phyloP scores from a whole-genome alignment of 2,113 vertebrate species.

The Mirounga angustirostris region DNA sequence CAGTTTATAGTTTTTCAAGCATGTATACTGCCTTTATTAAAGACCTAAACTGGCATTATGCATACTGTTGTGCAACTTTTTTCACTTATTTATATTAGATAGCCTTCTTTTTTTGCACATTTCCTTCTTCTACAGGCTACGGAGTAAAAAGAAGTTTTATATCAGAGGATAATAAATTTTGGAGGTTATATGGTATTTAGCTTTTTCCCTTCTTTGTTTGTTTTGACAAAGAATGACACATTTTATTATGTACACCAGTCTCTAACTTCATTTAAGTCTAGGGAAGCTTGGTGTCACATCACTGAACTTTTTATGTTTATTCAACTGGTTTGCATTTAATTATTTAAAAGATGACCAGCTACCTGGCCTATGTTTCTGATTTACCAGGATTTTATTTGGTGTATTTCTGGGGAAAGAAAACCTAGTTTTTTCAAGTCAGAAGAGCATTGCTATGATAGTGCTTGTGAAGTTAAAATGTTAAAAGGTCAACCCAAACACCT shows the following conservation, averaged over 20 bases:
- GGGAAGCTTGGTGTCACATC: background rate
- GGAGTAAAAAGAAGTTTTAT: background rate
- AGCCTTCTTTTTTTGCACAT: background rate
- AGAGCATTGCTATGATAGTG: background rate
- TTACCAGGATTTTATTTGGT: background rate
- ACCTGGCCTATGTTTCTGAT: background rate
- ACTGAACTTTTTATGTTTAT: slow-evolving; percentile 11
- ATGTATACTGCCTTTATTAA: background rate
- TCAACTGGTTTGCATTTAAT: background rate
- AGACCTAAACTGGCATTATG: background rate
- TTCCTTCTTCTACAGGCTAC: background rate
- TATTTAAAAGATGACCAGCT: slow-evolving; percentile 5
- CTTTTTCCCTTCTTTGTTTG: background rate
- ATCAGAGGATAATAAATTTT: background rate
- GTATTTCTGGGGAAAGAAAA: background rate
- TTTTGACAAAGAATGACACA: background rate
- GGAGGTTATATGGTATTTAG: background rate
- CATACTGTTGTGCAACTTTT: background rate
- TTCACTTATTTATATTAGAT: background rate
- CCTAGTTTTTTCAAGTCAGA: background rate
- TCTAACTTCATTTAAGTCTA: background rate
- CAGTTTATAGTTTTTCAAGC: background rate
- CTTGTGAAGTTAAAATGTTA: background rate
- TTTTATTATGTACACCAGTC: background rate
- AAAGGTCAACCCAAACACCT: background rate